These are phyloP conservation scores for Antheraea yamamai DNA, from an alignment of 2,888 invertebrate species.

Conservation along the genomic window DNA sequence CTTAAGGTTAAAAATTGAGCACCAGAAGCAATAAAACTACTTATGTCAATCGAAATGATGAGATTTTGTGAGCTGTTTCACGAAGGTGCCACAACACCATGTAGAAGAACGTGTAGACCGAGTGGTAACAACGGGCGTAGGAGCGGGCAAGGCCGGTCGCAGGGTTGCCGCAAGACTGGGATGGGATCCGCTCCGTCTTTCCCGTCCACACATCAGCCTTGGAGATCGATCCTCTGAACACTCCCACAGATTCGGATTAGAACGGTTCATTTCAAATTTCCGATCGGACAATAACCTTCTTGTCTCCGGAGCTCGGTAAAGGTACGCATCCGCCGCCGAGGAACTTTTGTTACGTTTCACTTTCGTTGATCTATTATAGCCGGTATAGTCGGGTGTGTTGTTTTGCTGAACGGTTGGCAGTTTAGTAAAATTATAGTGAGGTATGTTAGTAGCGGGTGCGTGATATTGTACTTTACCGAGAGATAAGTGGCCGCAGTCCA, in stretches of 20 bases:
- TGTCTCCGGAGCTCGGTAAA: slow-evolving; percentile 64
- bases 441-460: slow-evolving; percentile 81
- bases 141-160: slow-evolving; percentile 24
- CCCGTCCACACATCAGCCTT: slow-evolving; percentile 48
- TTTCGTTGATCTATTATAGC: slow-evolving; percentile 59
- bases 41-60: slow-evolving; percentile 86
- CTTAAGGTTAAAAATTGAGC: slow-evolving; percentile 12
- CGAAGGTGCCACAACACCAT: slow-evolving; percentile 91
- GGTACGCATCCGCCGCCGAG: slow-evolving; percentile 69
- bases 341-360: slow-evolving; percentile 79
- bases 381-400: slow-evolving; percentile 63
- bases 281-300: slow-evolving; percentile 66
- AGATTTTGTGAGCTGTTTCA: slow-evolving; percentile 89
- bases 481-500: slow-evolving; percentile 84
- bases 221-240: slow-evolving; percentile 58
- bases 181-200: slow-evolving; percentile 70
- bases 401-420: slow-evolving; percentile 61
- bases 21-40: slow-evolving; percentile 32
- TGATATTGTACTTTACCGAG: slow-evolving; percentile 87
- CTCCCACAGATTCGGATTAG: slow-evolving; percentile 76
- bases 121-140: slow-evolving; percentile 43
- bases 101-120: slow-evolving; percentile 84
- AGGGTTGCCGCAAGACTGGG: slow-evolving; percentile 57
- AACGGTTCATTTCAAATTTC: slow-evolving; percentile 72
- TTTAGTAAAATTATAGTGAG: slow-evolving; percentile 72